Percentiles rank a stretch among this genome's conserved stretches.
phyloP scores from a whole-genome alignment of 2,113 vertebrate species.

The Tragelaphus buxtoni region DNA sequence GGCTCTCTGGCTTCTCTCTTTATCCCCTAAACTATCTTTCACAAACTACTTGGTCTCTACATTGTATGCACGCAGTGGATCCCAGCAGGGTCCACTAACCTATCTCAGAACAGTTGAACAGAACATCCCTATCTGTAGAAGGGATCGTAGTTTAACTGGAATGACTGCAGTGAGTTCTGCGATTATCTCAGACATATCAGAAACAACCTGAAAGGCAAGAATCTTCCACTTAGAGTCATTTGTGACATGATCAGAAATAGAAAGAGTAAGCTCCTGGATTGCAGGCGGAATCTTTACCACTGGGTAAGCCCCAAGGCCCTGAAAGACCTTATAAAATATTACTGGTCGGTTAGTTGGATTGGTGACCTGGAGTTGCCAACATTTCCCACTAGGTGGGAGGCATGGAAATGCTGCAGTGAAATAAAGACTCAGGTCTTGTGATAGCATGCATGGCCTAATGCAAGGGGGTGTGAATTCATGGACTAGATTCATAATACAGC shows the following conservation, averaged over 20 bases:
- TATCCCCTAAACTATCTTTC: not conserved
- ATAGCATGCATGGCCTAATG: not conserved
- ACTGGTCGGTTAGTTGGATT: not conserved
- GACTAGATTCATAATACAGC: not conserved
- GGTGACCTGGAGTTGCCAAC: not conserved
- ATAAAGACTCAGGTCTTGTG: not conserved
- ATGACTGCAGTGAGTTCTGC: not conserved
- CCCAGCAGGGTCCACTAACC: not conserved
- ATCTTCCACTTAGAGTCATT: not conserved
- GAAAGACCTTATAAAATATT: not conserved
- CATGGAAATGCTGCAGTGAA: not conserved
- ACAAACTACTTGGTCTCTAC: not conserved
- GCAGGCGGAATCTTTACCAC: not conserved
- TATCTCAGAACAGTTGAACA: not conserved
- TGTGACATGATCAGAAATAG: not conserved
- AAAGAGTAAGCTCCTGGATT: not conserved
- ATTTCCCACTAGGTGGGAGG: not conserved
- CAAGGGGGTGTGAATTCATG: not conserved
- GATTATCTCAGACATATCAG: not conserved
- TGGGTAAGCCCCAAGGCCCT: not conserved
- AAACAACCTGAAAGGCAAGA: not conserved
- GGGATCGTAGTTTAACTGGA: not conserved
- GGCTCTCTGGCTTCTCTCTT: not conserved
- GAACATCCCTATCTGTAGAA: not conserved
- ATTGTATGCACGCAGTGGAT: not conserved